Conservation (phyloP, 92 coral and sea anemone genomes). For the Metridium senile region DNA sequence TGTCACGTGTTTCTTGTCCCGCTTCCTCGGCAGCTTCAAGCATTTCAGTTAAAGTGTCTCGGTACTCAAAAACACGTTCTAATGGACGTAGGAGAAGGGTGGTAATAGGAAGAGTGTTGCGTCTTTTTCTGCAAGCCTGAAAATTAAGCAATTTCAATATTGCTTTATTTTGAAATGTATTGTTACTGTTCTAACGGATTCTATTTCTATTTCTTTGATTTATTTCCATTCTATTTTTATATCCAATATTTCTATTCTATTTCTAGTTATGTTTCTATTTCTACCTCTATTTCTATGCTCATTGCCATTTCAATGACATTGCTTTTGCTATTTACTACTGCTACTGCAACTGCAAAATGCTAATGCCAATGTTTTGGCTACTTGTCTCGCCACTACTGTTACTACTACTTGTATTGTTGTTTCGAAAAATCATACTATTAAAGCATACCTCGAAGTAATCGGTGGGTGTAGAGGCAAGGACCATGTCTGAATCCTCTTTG, state of each 20-base stretch:
- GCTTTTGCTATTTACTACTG: neutral
- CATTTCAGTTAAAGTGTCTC: conserved; percentile 67
- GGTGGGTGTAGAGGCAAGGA: conserved; percentile 66
- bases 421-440: too few species aligned
- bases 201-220: too few species aligned
- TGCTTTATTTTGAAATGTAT: too few species aligned
- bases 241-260: too few species aligned
- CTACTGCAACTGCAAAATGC: neutral
- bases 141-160: neutral
- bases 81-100: conserved; percentile 83
- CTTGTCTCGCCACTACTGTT: too few species aligned
- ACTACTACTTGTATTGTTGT: too few species aligned
- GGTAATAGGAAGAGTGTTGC: conserved; percentile 68
- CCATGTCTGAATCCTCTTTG: conserved; percentile 83
- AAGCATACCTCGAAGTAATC: conserved; percentile 75
- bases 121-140: conserved; percentile 50
- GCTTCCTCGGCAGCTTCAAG: conserved; percentile 67
- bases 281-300: too few species aligned
- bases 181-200: too few species aligned
- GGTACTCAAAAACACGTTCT: conserved; percentile 86
- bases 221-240: too few species aligned
- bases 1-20: conserved; percentile 63
- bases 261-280: too few species aligned
- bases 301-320: too few species aligned
- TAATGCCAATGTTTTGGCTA: too few species aligned